Evolutionary conservation across 2,797 vertebrate genomes (phyloP), one percentile per base, ranked within the genome.

Genomic region (Parauchenoglanis punctatus): DNA sequence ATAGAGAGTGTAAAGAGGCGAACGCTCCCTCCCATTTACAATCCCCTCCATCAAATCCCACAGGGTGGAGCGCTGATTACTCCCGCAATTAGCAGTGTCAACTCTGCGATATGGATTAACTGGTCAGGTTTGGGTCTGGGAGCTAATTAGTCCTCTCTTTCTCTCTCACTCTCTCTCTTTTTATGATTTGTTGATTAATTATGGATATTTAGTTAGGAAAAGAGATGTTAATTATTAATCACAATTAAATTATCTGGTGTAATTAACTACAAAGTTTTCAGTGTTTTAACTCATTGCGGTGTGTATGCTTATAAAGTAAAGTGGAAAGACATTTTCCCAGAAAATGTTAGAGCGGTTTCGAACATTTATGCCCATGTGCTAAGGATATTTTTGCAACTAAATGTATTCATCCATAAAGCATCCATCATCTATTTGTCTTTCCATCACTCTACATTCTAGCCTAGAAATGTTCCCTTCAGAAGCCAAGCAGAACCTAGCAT

Each of bases 111-210:
- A 97, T 96, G 97, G 97, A 98, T 99, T 99, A 98, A 98, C 97
- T 96, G 97, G 98, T 98, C 97, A 98, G 97, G 97, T 97, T 98
- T 97, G 96, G 98, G 97, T 97, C 97, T 94, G 97, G 96, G 97
- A 98, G 97, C 97, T 99, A 99, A 99, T 99, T 99, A 99, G 96
- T 97, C 95, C 90, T 91, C 93, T 70, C 86, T 94, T 94, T 20
- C n/a, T 35, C 28, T 20, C 54, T 44, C 58, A 15, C 56, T 17
- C 54, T 94, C 95, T 59, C 73, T 95, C 95, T 93, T 86, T 93
- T 94, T 94, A 97, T 97, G 97, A 99, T 98, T 97, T 97, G 97
- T 98, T 98, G 97, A 99, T 99, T 99, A 99, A 99, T 99, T 99
- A 99, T 97, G 97, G 97, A 98, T 99, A 99, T 98, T 99, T 98